Conservation (phyloP, 2,113 vertebrate species). For the Trichomycterus rosablanca region DNA sequence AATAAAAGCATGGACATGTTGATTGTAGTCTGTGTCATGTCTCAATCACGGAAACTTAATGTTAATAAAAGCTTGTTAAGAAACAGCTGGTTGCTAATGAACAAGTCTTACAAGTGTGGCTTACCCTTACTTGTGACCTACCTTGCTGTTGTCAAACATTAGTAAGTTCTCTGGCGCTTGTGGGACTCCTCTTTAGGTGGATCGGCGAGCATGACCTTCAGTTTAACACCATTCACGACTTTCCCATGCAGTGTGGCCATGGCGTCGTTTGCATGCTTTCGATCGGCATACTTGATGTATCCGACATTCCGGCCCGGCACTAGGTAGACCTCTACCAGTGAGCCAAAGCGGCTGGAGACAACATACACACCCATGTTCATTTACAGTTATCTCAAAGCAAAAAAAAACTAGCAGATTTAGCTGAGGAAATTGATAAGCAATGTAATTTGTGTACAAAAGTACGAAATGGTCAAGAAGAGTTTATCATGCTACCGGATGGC, state of each 20-base stretch:
- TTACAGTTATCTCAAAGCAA: no score
- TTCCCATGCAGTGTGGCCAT: constrained; percentile 81
- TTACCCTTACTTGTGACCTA: constrained; percentile 39
- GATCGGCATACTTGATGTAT: constrained; percentile 89
- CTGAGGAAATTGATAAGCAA: no score
- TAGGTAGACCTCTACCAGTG: constrained; percentile 86
- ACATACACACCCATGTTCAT: not conserved
- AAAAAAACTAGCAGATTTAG: no score
- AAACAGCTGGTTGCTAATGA: no score
- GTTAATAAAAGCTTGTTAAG: no score
- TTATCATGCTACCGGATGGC: no score
- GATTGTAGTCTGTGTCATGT: no score
- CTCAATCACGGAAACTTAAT: no score
- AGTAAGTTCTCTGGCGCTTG: constrained; percentile 90
- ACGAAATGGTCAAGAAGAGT: no score
- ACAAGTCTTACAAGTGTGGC: no score
- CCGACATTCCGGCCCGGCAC: constrained; percentile 90
- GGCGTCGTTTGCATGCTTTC: constrained; percentile 83
- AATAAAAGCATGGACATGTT: no score
- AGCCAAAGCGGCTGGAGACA: constrained; percentile 79
- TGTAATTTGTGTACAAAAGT: no score
- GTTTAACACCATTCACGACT: constrained; percentile 85
- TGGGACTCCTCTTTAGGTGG: constrained; percentile 88
- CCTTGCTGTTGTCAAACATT: constrained; percentile 27
- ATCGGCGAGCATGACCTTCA: constrained; percentile 93